These are phyloP conservation scores for Choloepus didactylus DNA, from an alignment of 2,797 vertebrate species.

Conservation along the genomic window DNA sequence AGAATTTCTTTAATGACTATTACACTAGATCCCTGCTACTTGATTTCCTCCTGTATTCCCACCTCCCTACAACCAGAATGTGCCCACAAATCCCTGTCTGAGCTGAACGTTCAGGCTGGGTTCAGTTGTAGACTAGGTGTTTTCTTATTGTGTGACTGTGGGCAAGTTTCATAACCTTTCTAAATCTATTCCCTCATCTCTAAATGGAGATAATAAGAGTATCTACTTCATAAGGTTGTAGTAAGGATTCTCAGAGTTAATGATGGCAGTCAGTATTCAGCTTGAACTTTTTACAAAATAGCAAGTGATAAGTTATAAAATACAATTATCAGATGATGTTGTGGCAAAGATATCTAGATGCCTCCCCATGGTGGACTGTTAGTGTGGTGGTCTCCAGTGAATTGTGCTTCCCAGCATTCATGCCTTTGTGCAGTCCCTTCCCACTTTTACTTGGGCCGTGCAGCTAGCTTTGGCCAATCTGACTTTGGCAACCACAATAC, in stretches of 20 bases:
- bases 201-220: not conserved
- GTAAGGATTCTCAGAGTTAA: not conserved
- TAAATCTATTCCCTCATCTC: not conserved
- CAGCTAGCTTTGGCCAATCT: not conserved
- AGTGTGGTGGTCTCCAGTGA: not conserved
- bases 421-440: not conserved
- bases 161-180: not conserved
- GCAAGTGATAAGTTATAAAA: not conserved
- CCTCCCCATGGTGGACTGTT: rapidly evolving
- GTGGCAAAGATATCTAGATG: not conserved
- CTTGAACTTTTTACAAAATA: not conserved
- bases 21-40: not conserved
- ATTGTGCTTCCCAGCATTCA: not conserved
- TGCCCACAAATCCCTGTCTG: not conserved
- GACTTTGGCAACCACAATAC: not conserved
- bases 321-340: not conserved
- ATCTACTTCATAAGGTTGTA: not conserved
- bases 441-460: not conserved
- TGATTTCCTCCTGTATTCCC: not conserved
- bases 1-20: not conserved
- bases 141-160: not conserved
- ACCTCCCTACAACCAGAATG: not conserved
- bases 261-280: not conserved
- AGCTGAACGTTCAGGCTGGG: not conserved
- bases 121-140: not conserved